Evolutionary conservation across 2,888 invertebrate species (phyloP).

Genomic region (Drosophila colorata): DNA sequence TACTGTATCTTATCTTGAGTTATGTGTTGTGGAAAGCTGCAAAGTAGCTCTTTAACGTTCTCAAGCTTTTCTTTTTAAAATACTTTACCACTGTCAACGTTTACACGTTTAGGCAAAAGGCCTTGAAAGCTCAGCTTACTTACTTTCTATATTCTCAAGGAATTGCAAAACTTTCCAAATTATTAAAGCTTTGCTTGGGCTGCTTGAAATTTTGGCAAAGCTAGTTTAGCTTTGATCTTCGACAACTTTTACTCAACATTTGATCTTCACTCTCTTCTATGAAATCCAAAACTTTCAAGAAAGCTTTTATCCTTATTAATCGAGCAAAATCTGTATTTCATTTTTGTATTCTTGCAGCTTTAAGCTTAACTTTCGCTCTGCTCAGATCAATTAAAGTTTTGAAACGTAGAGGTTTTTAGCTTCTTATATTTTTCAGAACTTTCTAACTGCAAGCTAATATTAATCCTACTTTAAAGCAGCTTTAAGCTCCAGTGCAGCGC

Average conservation of each 20-base stretch:
- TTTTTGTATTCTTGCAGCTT: no score
- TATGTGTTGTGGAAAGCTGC: not conserved
- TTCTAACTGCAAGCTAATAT: not conserved
- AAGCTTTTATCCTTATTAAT: no score
- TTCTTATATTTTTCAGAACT: no score
- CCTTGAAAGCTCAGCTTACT: not conserved
- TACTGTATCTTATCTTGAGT: not conserved
- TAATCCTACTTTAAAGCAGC: not conserved
- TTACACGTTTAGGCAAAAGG: not conserved
- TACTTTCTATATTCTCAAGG: not conserved
- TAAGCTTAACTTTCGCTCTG: no score
- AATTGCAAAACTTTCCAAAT: not conserved
- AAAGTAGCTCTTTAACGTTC: slow-evolving; percentile 2
- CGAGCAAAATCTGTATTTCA: no score
- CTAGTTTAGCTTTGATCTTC: no score
- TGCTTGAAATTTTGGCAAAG: no score
- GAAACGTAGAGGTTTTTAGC: no score
- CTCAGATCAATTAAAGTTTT: no score
- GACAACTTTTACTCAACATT: no score
- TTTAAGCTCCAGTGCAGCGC: slow-evolving; percentile 44
- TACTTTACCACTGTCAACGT: not conserved
- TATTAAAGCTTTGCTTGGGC: not conserved
- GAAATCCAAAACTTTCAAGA: no score
- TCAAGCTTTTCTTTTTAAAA: not conserved
- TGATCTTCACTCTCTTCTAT: no score